These are phyloP conservation scores for Hirundo rustica DNA, from an alignment of 2,797 vertebrate species.

Conservation along the genomic window DNA sequence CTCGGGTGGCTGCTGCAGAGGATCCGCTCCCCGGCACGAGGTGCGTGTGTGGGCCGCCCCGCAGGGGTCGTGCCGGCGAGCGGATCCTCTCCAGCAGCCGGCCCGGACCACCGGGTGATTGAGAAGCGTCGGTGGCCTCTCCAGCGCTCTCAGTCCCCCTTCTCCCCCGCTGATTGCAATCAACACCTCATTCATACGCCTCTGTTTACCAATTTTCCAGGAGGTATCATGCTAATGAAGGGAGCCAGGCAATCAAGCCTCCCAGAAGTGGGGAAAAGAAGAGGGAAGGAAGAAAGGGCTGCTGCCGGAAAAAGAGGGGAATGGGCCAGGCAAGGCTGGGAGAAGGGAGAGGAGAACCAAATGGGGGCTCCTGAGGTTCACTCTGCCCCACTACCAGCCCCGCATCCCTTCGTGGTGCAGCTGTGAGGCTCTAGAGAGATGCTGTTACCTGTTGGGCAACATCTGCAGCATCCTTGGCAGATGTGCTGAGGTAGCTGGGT, in stretches of 20 bases:
- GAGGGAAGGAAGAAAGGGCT: neutral
- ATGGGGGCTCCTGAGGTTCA: neutral
- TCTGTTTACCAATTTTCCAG: conserved; percentile 53
- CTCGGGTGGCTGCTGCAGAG: neutral
- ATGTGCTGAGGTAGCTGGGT: neutral
- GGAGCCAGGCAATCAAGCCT: conserved; percentile 39
- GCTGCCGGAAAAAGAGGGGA: neutral
- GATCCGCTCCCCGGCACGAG: neutral
- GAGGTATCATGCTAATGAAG: conserved; percentile 56
- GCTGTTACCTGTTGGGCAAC: neutral
- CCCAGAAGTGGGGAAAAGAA: conserved; percentile 26
- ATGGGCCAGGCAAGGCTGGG: neutral
- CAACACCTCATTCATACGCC: conserved; percentile 64
- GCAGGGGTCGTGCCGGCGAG: neutral
- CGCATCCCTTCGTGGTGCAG: neutral
- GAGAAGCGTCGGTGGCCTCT: neutral
- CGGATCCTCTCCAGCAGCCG: neutral
- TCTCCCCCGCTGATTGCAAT: conserved; percentile 72
- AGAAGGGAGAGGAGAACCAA: neutral
- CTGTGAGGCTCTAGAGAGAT: neutral
- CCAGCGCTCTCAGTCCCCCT: conserved; percentile 10
- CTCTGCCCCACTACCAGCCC: neutral
- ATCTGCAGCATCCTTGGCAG: neutral
- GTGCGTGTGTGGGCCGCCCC: accelerated
- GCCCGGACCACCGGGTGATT: conserved; percentile 7